Evolutionary conservation across 2,113 vertebrate genomes (phyloP).

Genomic region (Myxocyprinus asiaticus): DNA sequence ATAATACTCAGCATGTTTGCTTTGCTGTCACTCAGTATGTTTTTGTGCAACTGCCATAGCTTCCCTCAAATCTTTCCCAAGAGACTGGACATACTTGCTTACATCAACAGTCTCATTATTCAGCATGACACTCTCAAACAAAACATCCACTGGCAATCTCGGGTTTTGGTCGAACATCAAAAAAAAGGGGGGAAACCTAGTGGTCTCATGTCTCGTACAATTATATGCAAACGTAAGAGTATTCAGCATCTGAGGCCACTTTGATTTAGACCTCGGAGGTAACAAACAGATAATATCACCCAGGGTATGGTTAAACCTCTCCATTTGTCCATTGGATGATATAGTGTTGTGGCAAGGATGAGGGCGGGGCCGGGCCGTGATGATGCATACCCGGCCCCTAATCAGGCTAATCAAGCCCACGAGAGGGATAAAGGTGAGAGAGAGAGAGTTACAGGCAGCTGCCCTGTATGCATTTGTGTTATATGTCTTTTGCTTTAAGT

Average conservation of each 20-base stretch:
- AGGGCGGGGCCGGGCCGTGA: too few species aligned
- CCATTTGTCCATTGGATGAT: conserved; percentile 6
- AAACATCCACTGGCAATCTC: conserved; percentile 27
- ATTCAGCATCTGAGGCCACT: conserved; percentile 26
- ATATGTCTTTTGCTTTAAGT: too few species aligned
- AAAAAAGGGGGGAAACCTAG: conserved; percentile 21
- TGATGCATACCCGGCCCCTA: too few species aligned
- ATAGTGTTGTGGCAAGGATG: conserved; percentile 7
- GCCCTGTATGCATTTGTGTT: too few species aligned
- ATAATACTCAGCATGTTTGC: conserved; percentile 18
- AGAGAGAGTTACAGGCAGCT: too few species aligned
- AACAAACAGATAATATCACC: conserved; percentile 25
- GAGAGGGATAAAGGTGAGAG: too few species aligned
- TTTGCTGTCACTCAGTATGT: background rate
- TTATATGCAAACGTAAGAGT: conserved; percentile 25
- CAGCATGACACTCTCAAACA: conserved; percentile 37
- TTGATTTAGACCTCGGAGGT: background rate
- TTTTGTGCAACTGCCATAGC: conserved; percentile 26
- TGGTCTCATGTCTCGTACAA: conserved; percentile 28
- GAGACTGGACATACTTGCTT: conserved; percentile 11
- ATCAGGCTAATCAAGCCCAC: too few species aligned
- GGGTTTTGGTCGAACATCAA: conserved; percentile 36
- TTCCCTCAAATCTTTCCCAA: conserved; percentile 12
- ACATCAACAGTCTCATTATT: conserved; percentile 20
- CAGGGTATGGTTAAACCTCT: conserved; percentile 16